A percentile compares a stretch with the other conserved stretches of the same genome.
Conservation (phyloP, 2,888 invertebrate genomes). For the Xestoiulus laeticollis region DNA sequence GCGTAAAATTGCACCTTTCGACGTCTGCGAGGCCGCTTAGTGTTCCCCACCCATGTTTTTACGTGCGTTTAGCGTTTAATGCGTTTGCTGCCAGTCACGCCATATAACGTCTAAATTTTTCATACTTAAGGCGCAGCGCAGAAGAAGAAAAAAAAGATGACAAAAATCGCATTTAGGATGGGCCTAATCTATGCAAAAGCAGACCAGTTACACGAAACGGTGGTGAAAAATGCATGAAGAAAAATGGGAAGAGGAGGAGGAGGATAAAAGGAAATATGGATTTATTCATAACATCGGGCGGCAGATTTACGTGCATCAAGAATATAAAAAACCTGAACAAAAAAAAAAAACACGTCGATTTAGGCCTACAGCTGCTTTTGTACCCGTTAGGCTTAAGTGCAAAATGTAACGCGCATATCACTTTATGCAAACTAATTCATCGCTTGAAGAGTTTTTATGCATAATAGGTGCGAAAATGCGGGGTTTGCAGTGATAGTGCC, state of each 20-base stretch:
- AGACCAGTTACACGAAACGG: background rate
- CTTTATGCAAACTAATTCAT: background rate
- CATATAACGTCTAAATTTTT: conserved; percentile 1
- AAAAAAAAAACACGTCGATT: background rate
- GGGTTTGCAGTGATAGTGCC: no score
- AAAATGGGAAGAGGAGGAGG: background rate
- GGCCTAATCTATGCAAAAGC: conserved; percentile 26
- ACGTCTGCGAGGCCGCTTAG: background rate
- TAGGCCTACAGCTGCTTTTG: background rate
- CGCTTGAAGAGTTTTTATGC: background rate
- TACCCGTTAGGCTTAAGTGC: background rate
- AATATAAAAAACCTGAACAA: background rate
- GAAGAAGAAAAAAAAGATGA: background rate
- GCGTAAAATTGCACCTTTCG: background rate
- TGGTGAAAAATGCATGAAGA: background rate
- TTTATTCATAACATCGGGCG: background rate
- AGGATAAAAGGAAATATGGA: background rate
- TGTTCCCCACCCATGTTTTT: conserved; percentile 6
- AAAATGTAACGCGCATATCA: background rate
- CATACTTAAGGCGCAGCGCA: background rate
- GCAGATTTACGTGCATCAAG: background rate
- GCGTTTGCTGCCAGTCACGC: background rate
- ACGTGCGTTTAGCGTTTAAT: conserved; percentile 7
- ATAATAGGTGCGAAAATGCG: no score
- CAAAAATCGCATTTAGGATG: conserved; percentile 8